Evolutionary conservation across 2,888 invertebrate species (phyloP).

Genomic region (Acanthopleura granulata): DNA sequence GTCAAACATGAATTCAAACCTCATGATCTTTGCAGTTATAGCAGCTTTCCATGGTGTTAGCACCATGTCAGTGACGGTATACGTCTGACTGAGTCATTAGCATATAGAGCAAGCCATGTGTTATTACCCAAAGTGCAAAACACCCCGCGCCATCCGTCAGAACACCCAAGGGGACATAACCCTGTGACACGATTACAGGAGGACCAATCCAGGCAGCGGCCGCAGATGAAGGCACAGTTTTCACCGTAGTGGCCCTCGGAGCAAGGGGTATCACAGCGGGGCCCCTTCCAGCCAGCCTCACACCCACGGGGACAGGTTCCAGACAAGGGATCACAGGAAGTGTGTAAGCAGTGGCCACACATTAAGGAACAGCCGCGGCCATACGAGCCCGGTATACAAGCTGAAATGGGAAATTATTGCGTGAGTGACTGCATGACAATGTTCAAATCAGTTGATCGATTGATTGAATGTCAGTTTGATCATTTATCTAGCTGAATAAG

Average conservation of each 20-base stretch:
- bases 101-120: too few species aligned
- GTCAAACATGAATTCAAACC: too few species aligned
- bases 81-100: too few species aligned
- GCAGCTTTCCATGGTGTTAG: too few species aligned
- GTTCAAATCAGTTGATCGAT: too few species aligned
- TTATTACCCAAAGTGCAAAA: neutral
- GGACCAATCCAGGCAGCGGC: neutral
- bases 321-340: constrained; percentile 18
- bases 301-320: constrained; percentile 46
- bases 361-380: neutral
- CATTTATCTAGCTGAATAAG: too few species aligned
- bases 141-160: neutral
- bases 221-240: neutral
- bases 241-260: neutral
- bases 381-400: neutral
- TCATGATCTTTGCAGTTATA: too few species aligned
- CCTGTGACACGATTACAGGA: neutral
- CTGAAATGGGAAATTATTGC: neutral
- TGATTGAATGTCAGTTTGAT: too few species aligned
- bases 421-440: too few species aligned
- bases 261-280: constrained; percentile 17
- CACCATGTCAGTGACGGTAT: too few species aligned
- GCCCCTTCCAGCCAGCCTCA: constrained; percentile 29
- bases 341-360: neutral
- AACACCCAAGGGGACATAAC: neutral